Evolutionary conservation across 2,888 invertebrate genomes (phyloP), one percentile per base, ranked within the genome.

Genomic region (Phania funesta): DNA sequence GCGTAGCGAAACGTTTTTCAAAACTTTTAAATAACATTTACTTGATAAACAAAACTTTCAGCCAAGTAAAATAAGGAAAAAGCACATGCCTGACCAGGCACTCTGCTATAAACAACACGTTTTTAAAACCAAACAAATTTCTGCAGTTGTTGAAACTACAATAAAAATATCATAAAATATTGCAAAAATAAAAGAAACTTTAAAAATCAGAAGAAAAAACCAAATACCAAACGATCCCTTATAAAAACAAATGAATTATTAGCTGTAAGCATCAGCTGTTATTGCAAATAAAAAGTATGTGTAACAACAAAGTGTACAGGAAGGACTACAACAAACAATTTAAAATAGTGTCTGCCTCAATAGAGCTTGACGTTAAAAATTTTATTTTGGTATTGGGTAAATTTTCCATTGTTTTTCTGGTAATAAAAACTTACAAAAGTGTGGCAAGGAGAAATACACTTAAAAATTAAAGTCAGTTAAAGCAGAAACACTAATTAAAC

Each of bases 211-310:
- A 32, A 32, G 7, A 48, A 67, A 26, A 26, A 58, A 78, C n/a
- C 18, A 24, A 18, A 22, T 44, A 24, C 58, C 8, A 29, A 71
- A 50, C 16, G 20, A 71, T 46, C 56, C 64, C 50, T 62, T 50
- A 29, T 22, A 65, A 73, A 60, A 73, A 20, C 54, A 64, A 80
- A 74, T 74, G 48, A 62, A 68, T 80, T 74, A 68, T 74, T 74
- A 56, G 74, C 62, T 62, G 29, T 20, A 52, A 62, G 60, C 73
- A 79, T 44, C 68, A 41, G 78, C 35, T 78, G 50, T 65, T 65
- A 35, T 20, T 64, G 8, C 50, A 38, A 11, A n/a, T 11, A 3
- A 38, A 38, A 13, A 11, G 4, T 13, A n/a, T n/a, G n/a, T 38
- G 5, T 38, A 38, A n/a, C 35, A 38, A 11, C 2, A 38, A 0